Conservation (phyloP, 2,797 vertebrate genomes). For the Danio aesculapii region DNA sequence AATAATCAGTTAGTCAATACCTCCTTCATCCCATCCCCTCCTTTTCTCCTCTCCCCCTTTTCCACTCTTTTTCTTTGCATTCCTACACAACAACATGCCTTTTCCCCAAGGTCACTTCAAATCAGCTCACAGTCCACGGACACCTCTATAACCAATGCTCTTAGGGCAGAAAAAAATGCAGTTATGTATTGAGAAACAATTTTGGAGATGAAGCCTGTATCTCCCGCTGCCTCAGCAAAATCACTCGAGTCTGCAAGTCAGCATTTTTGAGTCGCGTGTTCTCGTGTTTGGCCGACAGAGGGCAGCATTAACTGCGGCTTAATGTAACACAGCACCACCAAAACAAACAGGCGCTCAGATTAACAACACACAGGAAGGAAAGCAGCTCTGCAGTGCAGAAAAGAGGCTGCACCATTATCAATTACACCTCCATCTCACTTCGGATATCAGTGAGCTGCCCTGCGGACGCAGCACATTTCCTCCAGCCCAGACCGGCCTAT, state of each 20-base stretch:
- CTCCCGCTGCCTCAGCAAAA: constrained; percentile 53
- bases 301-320: constrained; percentile 59
- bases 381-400: constrained; percentile 63
- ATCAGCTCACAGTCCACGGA: constrained; percentile 26
- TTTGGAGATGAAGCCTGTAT: constrained; percentile 32
- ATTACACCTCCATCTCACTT: constrained; percentile 69
- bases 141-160: constrained; percentile 22
- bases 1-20: constrained; percentile 2
- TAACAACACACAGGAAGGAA: constrained; percentile 31
- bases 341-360: constrained; percentile 37
- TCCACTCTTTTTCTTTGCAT: neutral
- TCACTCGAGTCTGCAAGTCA: constrained; percentile 41
- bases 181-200: constrained; percentile 46
- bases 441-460: constrained; percentile 69
- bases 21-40: neutral
- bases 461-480: constrained; percentile 76
- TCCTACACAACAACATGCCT: constrained; percentile 3
- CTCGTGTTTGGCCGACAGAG: constrained; percentile 53
- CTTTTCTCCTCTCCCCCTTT: neutral
- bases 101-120: constrained; percentile 52
- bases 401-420: constrained; percentile 72
- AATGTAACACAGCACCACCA: constrained; percentile 47
- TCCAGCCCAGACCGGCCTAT: constrained; percentile 32
- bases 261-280: constrained; percentile 36
- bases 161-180: constrained; percentile 36